phyloP scores from a whole-genome alignment of 2,888 invertebrate genomes.

The Pteria penguin region DNA sequence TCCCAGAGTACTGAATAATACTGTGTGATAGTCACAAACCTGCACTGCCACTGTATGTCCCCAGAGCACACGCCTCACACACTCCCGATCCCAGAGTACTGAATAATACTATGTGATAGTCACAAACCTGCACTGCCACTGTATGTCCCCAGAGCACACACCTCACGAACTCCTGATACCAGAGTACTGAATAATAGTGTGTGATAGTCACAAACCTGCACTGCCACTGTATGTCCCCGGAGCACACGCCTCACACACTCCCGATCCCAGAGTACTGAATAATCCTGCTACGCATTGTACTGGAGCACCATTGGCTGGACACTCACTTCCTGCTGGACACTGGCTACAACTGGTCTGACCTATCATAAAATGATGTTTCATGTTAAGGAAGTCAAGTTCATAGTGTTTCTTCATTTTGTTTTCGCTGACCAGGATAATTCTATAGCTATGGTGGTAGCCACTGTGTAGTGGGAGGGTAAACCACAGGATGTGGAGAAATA shows the following conservation, averaged over 20 bases:
- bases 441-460: no score
- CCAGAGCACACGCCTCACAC: slow-evolving; percentile 64
- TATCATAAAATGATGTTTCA: slow-evolving; percentile 25
- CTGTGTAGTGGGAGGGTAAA: no score
- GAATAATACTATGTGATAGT: no score
- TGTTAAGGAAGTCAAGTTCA: no score
- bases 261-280: slow-evolving; percentile 61
- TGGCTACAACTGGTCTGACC: slow-evolving; percentile 63
- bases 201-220: no score
- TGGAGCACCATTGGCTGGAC: slow-evolving; percentile 59
- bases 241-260: slow-evolving; percentile 61
- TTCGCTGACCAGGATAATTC: no score
- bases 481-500: no score
- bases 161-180: slow-evolving; percentile 60
- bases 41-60: slow-evolving; percentile 65
- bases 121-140: no score
- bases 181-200: slow-evolving; percentile 62
- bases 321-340: slow-evolving; percentile 70
- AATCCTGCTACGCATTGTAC: slow-evolving; percentile 61
- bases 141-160: slow-evolving; percentile 67
- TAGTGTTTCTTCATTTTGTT: no score
- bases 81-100: slow-evolving; percentile 58
- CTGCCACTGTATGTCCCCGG: slow-evolving; percentile 63
- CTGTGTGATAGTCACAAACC: slow-evolving; percentile 67
- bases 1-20: slow-evolving; percentile 60